Evolutionary conservation across 2,888 invertebrate species (phyloP), one percentile per base, ranked within the genome.

Genomic region (Cantharis rufa): DNA sequence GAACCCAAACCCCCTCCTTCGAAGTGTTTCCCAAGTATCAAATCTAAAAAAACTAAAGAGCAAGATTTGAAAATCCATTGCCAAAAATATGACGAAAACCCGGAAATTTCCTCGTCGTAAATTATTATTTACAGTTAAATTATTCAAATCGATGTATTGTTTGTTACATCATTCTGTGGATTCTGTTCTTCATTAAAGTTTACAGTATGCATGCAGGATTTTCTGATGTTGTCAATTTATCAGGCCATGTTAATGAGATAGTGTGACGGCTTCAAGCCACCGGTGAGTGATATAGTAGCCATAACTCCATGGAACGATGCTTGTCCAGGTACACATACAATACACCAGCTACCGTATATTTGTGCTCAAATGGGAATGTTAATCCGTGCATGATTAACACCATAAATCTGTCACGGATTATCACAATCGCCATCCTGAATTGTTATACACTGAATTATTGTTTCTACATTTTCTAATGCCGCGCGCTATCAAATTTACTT

Each of bases 361-460:
- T 77, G 78, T 81, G 78, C 78, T 78, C 79, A 78, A 79, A 81
- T 76, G 80, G 82, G 88, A 87, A 87, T 89, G 89, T 88, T 91
- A 91, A 91, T 91, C 91, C 90, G 87, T 85, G 88, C 89, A 90
- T 90, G 90, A 91, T 91, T 91, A 91, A 91, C 91, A 90, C 90
- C 89, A 91, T 91, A 91, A 91, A 91, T 91, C 91, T 90, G 89
- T 88, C 88, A 86, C 84, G 88, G 88, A 88, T 88, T 88, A 88
- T 80, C 86, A 86, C 84, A 84, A 86, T 86, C 85, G 86, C 86
- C 86, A 81, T 82, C 80, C 80, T 83, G 82, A 83, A 82, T 83
- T 75, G 78, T 80, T 82, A 82, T 80, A 83, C 74, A 82, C 83
- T 84, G 83, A 85, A 84, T 84, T 85, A 85, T 84, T 82, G 76